phyloP scores from a whole-genome alignment of 2,888 invertebrate genomes.

The Gymnosoma rotundatum region DNA sequence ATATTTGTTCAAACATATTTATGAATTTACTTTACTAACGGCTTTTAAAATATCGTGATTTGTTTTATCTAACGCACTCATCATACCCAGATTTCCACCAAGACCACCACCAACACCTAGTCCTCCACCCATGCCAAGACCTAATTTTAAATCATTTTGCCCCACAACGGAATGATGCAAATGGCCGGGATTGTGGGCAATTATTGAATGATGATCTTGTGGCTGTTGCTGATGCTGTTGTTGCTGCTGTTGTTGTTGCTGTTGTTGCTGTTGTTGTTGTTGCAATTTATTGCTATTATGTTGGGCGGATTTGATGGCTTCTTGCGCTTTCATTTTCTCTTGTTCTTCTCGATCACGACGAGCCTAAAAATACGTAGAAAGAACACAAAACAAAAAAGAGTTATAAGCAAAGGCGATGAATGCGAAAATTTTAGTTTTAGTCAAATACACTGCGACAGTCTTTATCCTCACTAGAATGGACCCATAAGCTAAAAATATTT shows the following conservation, averaged over 20 bases:
- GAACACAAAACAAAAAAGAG: too few relatives aligned
- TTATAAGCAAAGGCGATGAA: neutral
- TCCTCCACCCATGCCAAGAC: slow-evolving; percentile 81
- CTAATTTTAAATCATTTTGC: slow-evolving; percentile 82
- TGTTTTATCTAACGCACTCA: slow-evolving; percentile 82
- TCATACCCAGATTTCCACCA: slow-evolving; percentile 82
- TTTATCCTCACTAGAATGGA: too few relatives aligned
- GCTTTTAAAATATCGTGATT: slow-evolving; percentile 82
- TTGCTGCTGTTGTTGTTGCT: slow-evolving; percentile 78
- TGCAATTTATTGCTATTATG: slow-evolving; percentile 85
- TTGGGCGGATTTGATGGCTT: slow-evolving; percentile 93
- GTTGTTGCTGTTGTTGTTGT: slow-evolving; percentile 80
- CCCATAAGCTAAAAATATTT: too few relatives aligned
- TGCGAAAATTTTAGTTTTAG: neutral
- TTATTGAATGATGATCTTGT: slow-evolving; percentile 81
- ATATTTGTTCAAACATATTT: slow-evolving; percentile 74
- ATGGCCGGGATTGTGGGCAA: slow-evolving; percentile 82
- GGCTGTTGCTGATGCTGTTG: slow-evolving; percentile 77
- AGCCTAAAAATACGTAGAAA: slow-evolving; percentile 82
- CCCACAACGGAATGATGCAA: slow-evolving; percentile 82
- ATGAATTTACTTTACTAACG: slow-evolving; percentile 83
- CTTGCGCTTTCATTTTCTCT: slow-evolving; percentile 94
- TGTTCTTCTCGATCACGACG: slow-evolving; percentile 95
- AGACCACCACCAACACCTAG: slow-evolving; percentile 78
- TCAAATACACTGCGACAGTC: too few relatives aligned